These are phyloP conservation scores for Ametastegia equiseti DNA, from an alignment of 2,888 invertebrate species.

Conservation along the genomic window DNA sequence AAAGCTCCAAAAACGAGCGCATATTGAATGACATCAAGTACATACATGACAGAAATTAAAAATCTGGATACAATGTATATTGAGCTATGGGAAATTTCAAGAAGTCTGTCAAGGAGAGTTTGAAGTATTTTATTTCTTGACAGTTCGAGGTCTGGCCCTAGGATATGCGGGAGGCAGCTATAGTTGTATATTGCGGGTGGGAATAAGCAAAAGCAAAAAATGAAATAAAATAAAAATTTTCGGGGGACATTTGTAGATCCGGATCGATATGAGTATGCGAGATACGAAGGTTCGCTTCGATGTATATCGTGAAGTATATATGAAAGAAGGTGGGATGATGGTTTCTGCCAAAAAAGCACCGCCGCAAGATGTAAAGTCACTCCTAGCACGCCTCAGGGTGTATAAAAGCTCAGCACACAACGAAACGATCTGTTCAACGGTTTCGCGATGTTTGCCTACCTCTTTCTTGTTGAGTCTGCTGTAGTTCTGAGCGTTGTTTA, in stretches of 20 bases:
- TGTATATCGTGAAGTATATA: background rate
- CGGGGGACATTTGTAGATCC: background rate
- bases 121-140: too few relatives aligned
- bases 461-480: conserved; percentile 65
- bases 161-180: too few relatives aligned
- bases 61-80: too few relatives aligned
- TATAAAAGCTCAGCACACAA: conserved; percentile 29
- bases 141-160: too few relatives aligned
- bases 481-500: conserved; percentile 66
- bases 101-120: too few relatives aligned
- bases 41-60: too few relatives aligned
- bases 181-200: too few relatives aligned
- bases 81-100: too few relatives aligned
- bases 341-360: background rate
- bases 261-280: background rate
- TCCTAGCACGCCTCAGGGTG: conserved; percentile 6
- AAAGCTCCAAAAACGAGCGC: too few relatives aligned
- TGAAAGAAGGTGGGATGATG: background rate
- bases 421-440: conserved; percentile 10
- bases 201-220: background rate
- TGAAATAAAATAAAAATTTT: background rate
- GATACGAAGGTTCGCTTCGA: background rate
- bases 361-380: background rate
- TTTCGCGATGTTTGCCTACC: conserved; percentile 54
- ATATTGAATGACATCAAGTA: too few relatives aligned